Evolutionary conservation across 2,113 vertebrate species (phyloP).

Genomic region (Daboia siamensis): DNA sequence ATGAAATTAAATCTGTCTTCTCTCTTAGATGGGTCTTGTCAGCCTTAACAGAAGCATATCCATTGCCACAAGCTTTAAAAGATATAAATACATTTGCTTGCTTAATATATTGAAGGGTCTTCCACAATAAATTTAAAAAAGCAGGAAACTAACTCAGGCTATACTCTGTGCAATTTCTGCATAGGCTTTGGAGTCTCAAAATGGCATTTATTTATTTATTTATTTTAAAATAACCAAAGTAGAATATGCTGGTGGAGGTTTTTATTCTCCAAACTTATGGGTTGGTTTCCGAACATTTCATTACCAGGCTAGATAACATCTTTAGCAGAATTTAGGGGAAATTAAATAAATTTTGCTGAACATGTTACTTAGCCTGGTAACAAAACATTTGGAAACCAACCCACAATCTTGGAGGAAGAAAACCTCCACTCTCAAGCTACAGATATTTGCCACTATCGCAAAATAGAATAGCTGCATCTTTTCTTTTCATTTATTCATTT

Average conservation of each 20-base stretch:
- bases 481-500: neutral
- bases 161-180: conserved; percentile 35
- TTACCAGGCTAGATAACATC: too few species aligned
- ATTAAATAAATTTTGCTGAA: too few species aligned
- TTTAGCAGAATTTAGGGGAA: too few species aligned
- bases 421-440: too few species aligned
- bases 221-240: too few species aligned
- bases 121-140: conserved; percentile 40
- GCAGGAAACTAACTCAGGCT: conserved; percentile 26
- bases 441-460: too few species aligned
- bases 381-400: too few species aligned
- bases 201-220: neutral
- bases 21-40: conserved; percentile 47
- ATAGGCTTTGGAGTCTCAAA: conserved; percentile 40
- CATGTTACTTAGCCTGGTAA: too few species aligned
- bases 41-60: conserved; percentile 44
- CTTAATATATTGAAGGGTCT: conserved; percentile 44
- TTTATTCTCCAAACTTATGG: too few species aligned
- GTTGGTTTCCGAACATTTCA: too few species aligned
- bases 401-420: too few species aligned
- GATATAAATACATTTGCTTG: conserved; percentile 51
- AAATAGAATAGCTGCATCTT: neutral
- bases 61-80: conserved; percentile 43
- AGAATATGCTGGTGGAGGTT: too few species aligned
- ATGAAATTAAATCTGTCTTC: conserved; percentile 61